phyloP scores from a whole-genome alignment of 1,140 invertebrate genomes.

The Ostrea edulis region DNA sequence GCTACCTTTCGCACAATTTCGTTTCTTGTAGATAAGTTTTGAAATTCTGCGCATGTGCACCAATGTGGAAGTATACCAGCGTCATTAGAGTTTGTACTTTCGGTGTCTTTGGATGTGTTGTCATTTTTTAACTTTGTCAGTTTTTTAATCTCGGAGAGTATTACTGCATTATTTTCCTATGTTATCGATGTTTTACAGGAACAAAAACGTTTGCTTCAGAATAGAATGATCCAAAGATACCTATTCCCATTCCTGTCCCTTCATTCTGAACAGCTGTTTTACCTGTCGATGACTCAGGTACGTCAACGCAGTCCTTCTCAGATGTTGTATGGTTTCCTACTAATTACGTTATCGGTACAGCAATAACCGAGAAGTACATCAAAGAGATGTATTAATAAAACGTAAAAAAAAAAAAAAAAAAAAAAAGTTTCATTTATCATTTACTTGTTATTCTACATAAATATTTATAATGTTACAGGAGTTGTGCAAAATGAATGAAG shows the following conservation, averaged over 20 bases:
- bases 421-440: background rate
- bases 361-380: no score
- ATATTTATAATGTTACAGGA: background rate
- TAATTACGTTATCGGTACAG: no score
- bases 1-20: conserved; percentile 57
- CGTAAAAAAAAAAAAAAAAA: no score
- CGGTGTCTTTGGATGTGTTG: no score
- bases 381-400: no score
- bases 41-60: conserved; percentile 78
- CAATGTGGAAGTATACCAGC: conserved; percentile 77
- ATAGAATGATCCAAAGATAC: background rate
- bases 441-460: background rate
- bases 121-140: no score
- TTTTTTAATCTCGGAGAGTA: no score
- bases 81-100: no score
- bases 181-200: background rate
- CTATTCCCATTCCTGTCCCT: background rate
- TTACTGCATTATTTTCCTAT: no score
- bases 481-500: conserved; percentile 1
- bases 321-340: no score
- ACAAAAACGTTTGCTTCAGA: background rate
- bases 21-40: conserved; percentile 45
- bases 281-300: conserved; percentile 13
- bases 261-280: background rate
- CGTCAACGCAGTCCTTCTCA: no score